These are phyloP conservation scores for Tinea trinotella DNA, from an alignment of 2,888 invertebrate genomes.

Conservation along the genomic window DNA sequence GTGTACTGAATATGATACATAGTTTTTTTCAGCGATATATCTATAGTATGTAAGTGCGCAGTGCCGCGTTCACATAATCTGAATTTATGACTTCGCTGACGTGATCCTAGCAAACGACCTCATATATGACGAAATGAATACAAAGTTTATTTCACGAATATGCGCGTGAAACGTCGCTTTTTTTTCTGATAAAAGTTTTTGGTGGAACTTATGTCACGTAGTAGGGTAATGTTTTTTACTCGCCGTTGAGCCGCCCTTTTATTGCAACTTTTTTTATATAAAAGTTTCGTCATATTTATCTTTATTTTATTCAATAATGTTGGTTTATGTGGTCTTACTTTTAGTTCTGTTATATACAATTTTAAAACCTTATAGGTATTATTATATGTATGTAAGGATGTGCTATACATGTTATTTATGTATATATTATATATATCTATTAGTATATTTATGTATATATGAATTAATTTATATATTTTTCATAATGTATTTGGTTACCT, in stretches of 20 bases:
- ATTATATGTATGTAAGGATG: too few species aligned
- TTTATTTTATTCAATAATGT: constrained; percentile 1
- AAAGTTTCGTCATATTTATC: neutral
- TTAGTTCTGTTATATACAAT: too few species aligned
- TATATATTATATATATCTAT: too few species aligned
- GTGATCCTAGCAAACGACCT: constrained; percentile 17
- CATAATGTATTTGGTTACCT: too few species aligned
- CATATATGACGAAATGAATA: constrained; percentile 18
- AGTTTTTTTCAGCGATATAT: neutral
- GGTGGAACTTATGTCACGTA: constrained; percentile 10
- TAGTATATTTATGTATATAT: too few species aligned
- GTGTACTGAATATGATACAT: neutral
- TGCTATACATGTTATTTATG: too few species aligned
- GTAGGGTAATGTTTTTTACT: constrained; percentile 1
- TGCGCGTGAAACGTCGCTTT: constrained; percentile 6
- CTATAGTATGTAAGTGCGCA: neutral
- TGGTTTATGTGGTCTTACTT: neutral
- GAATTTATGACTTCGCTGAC: constrained; percentile 18
- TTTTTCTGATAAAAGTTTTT: neutral
- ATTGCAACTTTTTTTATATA: constrained; percentile 2
- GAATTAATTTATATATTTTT: too few species aligned
- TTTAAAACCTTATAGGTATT: too few species aligned
- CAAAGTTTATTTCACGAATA: constrained; percentile 17
- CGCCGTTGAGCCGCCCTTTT: neutral
- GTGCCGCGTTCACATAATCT: constrained; percentile 10